Percentiles rank a stretch among this genome's conserved stretches.
These are phyloP conservation scores for Calcarius lapponicus DNA, from an alignment of 2,797 vertebrate genomes.

Conservation along the genomic window DNA sequence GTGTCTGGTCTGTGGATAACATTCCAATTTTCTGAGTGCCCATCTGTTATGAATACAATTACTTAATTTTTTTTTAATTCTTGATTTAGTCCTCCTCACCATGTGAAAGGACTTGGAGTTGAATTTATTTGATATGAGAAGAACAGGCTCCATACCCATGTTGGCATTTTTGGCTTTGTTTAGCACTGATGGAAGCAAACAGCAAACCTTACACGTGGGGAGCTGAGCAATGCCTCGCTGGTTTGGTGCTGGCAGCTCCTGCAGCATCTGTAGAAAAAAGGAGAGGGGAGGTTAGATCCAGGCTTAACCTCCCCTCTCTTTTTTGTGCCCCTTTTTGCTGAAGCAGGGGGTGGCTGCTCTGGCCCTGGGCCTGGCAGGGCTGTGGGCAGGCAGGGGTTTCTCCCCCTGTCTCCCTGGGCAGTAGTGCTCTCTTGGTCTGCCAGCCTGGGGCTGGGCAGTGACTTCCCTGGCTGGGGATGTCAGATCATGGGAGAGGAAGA, in stretches of 20 bases:
- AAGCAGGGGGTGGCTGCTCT: background rate
- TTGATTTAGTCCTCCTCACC: background rate
- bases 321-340: accelerated
- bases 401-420: background rate
- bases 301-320: background rate
- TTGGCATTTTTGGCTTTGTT: background rate
- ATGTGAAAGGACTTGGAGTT: background rate
- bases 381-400: background rate
- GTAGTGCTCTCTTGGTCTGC: background rate
- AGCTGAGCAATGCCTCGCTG: accelerated
- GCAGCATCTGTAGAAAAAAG: background rate
- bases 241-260: background rate
- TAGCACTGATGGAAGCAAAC: background rate
- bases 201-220: accelerated
- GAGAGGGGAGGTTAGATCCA: no score
- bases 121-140: background rate
- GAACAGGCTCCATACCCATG: accelerated
- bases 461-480: background rate
- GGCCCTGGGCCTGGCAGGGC: no score
- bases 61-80: background rate
- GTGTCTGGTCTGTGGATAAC: background rate
- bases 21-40: background rate
- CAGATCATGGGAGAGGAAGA: background rate
- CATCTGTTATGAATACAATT: background rate
- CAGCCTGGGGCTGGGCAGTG: background rate